Evolutionary conservation across 2,113 vertebrate genomes (phyloP).

Genomic region (Maccullochella peelii): DNA sequence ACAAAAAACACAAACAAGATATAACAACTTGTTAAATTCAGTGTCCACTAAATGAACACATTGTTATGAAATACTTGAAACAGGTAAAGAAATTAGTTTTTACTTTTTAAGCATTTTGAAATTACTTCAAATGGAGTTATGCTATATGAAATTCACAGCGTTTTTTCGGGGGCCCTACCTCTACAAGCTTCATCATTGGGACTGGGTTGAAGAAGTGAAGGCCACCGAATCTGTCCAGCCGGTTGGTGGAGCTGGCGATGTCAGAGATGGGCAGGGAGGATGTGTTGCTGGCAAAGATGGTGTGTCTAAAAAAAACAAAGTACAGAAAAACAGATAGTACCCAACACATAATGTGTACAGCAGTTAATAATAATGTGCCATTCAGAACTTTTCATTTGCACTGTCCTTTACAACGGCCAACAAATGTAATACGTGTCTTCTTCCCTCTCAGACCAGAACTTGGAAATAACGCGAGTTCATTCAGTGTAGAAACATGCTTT

Average conservation of each 20-base stretch:
- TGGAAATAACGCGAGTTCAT: neutral
- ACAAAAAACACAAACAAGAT: no score
- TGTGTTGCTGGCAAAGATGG: conserved; percentile 98
- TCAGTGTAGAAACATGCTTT: neutral
- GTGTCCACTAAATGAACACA: no score
- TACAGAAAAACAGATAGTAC: conserved; percentile 1
- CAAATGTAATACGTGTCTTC: neutral
- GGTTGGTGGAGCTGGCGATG: conserved; percentile 91
- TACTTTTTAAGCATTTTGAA: no score
- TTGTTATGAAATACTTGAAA: no score
- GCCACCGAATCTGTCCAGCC: conserved; percentile 94
- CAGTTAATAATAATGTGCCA: neutral
- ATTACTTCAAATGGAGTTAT: no score
- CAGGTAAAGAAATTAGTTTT: no score
- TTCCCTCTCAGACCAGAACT: neutral
- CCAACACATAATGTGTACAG: neutral
- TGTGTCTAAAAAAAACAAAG: conserved; percentile 82
- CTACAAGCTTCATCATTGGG: conserved; percentile 97
- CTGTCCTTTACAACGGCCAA: neutral
- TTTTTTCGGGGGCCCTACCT: conserved; percentile 80
- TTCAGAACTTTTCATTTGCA: neutral
- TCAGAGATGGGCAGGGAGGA: conserved; percentile 92
- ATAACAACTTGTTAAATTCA: no score
- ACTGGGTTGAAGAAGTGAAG: conserved; percentile 99
- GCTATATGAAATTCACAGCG: no score